Evolutionary conservation across 92 coral and sea anemone species (phyloP), one percentile per base, ranked within the genome.

Genomic region (Metridium senile): DNA sequence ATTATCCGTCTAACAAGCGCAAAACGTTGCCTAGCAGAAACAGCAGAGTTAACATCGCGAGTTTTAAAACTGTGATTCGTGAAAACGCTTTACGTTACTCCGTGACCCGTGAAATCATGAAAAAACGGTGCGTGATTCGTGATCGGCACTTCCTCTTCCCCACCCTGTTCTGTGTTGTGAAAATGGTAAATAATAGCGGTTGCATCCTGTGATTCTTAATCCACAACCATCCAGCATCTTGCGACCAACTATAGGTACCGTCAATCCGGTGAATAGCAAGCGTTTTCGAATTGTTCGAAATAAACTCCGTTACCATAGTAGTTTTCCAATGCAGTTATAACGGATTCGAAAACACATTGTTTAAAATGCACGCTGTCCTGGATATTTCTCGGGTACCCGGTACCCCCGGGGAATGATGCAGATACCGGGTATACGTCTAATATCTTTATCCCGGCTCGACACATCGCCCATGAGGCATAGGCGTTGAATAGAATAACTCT

Each of bases 381-480:
- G 4, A 31, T 19, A 47, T 70, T 64, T n/a, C 47, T 23, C 47
- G 76, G 76, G 25, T 23, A 34, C 9, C 70, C 71, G 0, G 84
- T 79, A 35, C 84, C 84, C 21, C 77, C 77, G 2, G 84, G 77
- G 76, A 52, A 79, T 26, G 84, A 68, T 21, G 71, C 75, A 7
- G 84, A 79, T 70, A 79, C 68, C 70, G 84, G 84, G 61, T 79
- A 59, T 33, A 79, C 77, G 32, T 79, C 84, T 17, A 79, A 69
- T 27, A 79, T 74, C 49, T 79, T 79, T 33, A 56, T 33, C 9
- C 84, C 84, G 18, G 75, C 84, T 6, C 76, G 84, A 46, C 84
- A 79, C 84, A 79, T 79, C 59, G 84, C 76, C 84, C 84, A 79
- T 26, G 84, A 30, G 6, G 84, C 84, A 74, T 79, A 79, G 17